Conservation (phyloP, 2,797 vertebrate genomes). For the Phaenicophaeus curvirostris region DNA sequence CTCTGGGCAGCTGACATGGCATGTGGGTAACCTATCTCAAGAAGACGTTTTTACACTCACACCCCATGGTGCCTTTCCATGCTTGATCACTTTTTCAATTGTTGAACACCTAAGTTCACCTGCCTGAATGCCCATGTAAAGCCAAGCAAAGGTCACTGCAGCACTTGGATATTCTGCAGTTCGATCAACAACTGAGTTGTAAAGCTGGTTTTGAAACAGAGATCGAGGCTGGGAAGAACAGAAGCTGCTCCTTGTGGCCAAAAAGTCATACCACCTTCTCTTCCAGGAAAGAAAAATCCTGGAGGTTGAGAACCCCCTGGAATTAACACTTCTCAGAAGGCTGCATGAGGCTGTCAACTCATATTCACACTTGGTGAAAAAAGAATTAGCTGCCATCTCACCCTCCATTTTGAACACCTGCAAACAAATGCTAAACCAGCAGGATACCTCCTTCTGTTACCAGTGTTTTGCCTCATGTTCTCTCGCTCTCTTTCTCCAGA, state of each 20-base stretch:
- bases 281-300: not conserved
- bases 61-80: not conserved
- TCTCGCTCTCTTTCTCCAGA: not conserved
- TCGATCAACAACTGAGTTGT: not conserved
- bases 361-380: not conserved
- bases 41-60: not conserved
- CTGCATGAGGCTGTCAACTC: not conserved
- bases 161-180: not conserved
- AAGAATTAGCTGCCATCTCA: not conserved
- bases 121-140: accelerated
- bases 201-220: not conserved
- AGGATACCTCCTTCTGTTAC: not conserved
- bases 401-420: not conserved
- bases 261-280: not conserved
- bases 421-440: slow-evolving; percentile 24
- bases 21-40: not conserved
- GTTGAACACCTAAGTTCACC: not conserved
- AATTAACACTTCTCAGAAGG: not conserved
- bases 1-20: not conserved
- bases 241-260: not conserved
- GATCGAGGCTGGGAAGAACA: not conserved
- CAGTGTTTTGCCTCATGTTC: not conserved
- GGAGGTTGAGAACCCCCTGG: not conserved
- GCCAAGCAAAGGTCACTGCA: not conserved
- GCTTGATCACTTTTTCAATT: not conserved